Evolutionary conservation across 1,140 invertebrate genomes (phyloP), one percentile per base, ranked within the genome.

Genomic region (Drosophila sp.): DNA sequence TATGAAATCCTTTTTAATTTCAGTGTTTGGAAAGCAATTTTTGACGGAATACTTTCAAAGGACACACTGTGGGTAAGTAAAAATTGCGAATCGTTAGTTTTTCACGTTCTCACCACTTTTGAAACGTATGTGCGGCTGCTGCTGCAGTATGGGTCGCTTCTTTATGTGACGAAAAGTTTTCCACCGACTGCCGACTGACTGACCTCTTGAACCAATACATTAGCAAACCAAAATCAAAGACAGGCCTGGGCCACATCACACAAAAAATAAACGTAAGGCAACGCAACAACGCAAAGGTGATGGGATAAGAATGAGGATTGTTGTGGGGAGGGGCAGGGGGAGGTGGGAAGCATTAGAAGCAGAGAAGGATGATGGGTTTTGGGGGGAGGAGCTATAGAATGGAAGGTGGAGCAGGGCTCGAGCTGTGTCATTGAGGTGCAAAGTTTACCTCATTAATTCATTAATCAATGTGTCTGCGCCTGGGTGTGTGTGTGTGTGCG

Each of bases 391-490:
- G 27, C 8, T 10, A 3, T 61, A 54, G 60, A 35, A 62, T 32
- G 65, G 62, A 44, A 64, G 30, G 50, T 25, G 65, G 47, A 65
- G 76, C 54, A 35, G 63, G 54, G 64, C 69, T 65, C 72, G 38
- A 60, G 50, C 30, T 30, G 76, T 87, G 83, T 82, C 86, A 90
- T 83, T 90, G 79, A 90, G 86, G 86, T 90, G 86, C 82, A 90
- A 90, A 90, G 86, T 90, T 90, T 82, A 90, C 70, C 86, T 90
- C 86, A 90, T 90, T 90, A 90, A 90, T 90, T 90, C 86, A 90
- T 90, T 90, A 90, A 90, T 90, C 86, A 90, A 90, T 86, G 86
- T 86, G 82, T 87, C 82, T 86, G 79, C 79, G 63, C 72, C 83
- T 66, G 58, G 54, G 41, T 55, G 55, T 17, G 32, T 73, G 76